Evolutionary conservation across 2,888 invertebrate genomes (phyloP), one percentile per base, ranked within the genome.

Genomic region (Aelia acuminata): DNA sequence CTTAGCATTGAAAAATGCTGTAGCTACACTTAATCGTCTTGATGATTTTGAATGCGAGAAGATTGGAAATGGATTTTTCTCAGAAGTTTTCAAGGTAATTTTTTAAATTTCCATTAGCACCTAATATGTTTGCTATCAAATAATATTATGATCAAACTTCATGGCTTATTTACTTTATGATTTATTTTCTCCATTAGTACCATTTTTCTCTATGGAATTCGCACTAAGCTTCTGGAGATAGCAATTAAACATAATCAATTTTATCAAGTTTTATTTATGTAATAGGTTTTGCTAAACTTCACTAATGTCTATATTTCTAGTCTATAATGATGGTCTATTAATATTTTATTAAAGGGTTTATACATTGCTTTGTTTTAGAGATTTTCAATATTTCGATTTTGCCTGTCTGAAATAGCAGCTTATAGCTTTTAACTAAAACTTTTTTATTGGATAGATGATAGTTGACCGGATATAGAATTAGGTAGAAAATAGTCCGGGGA

Each of bases 71-170:
- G 99, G 99, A 90, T 99, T 99, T 93, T 99, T 98, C 94, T 98
- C 98, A 8, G 98, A 98, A 94, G 98, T 99, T 90, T 98, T 97
- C 93, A 98, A 98, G 96, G 99, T 98, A 93, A 94, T 95, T 93
- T n/a, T 88, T 70, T 18, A 35, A 70, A 13, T 35, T 18, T 70
- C 7, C 5, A 4, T n/a, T 35, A 35, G 18, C 18, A 35, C 57
- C 13, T 10, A 57, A 26, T 26, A 4, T 11, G 26, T 57, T 31
- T 10, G 3, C 26, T 43, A 43, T 43, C 4, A 43, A 26, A 26
- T 57, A 57, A 3, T 15, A 57, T 57, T 57, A 13, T 57, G n/a
- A 26, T 57, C 10, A 5, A 15, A 31, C 13, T 57, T 0, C 1
- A 26, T 26, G 13, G 26, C 26, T 57, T 26, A 26, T n/a, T n/a